Evolutionary conservation across 2,888 invertebrate genomes (phyloP).

Genomic region (Nymphalis c-album): DNA sequence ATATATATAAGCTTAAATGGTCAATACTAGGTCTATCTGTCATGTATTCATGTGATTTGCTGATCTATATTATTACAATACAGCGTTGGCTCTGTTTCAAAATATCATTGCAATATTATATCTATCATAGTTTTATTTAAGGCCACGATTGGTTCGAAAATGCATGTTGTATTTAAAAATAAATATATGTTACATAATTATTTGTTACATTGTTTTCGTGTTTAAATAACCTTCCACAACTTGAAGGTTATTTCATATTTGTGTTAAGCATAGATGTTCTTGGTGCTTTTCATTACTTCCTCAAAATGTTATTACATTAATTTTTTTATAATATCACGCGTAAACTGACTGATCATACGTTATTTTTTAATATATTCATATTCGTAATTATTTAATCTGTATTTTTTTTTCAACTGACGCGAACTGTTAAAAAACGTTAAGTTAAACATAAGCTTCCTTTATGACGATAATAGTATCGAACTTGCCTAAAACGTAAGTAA

Average conservation of each 20-base stretch:
- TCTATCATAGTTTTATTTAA: slow-evolving; percentile 12
- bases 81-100: slow-evolving; percentile 26
- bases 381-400: background rate
- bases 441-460: no score
- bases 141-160: slow-evolving; percentile 17
- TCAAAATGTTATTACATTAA: slow-evolving; percentile 7
- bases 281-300: slow-evolving; percentile 17
- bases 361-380: background rate
- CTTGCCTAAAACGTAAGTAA: no score
- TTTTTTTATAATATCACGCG: background rate
- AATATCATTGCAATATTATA: slow-evolving; percentile 1
- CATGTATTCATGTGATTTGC: background rate
- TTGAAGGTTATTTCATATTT: slow-evolving; percentile 14
- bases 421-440: no score
- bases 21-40: background rate
- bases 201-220: slow-evolving; percentile 12
- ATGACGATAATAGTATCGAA: no score
- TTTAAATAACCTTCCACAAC: slow-evolving; percentile 10
- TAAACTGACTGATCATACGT: background rate
- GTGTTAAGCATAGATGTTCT: slow-evolving; percentile 3
- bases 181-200: slow-evolving; percentile 12
- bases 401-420: no score
- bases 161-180: slow-evolving; percentile 18
- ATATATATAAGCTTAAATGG: no score
- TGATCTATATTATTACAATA: background rate